These are phyloP conservation scores for Gonocerus acuteangulatus DNA, from an alignment of 2,888 invertebrate genomes.

Conservation along the genomic window DNA sequence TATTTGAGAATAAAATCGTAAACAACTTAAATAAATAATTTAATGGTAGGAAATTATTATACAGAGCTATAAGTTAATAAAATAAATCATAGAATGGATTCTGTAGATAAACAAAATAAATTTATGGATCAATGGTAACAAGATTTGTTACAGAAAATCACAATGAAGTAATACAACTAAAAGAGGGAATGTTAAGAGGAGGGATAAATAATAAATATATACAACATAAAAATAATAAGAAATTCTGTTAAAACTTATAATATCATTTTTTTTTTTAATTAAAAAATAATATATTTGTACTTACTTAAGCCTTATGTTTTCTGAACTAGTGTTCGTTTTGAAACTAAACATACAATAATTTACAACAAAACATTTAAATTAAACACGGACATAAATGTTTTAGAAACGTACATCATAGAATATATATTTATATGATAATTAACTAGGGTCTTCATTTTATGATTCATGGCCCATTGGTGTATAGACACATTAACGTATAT, in stretches of 20 bases:
- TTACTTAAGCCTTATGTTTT: conserved; percentile 13
- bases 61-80: not conserved
- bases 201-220: conserved; percentile 15
- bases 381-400: conserved; percentile 10
- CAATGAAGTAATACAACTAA: conserved; percentile 12
- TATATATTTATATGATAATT: conserved; percentile 4
- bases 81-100: not conserved
- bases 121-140: conserved; percentile 13
- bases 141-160: conserved; percentile 22
- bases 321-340: conserved; percentile 5
- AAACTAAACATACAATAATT: not conserved
- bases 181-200: conserved; percentile 22
- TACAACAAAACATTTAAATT: not conserved
- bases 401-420: too few relatives aligned
- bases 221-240: conserved; percentile 1
- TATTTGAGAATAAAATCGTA: not conserved
- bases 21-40: conserved; percentile 8
- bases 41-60: not conserved
- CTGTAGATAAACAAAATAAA: not conserved
- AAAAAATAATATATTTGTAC: conserved; percentile 19
- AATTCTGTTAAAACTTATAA: conserved; percentile 11
- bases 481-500: not conserved
- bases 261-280: not conserved
- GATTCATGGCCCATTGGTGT: conserved; percentile 5
- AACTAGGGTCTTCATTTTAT: conserved; percentile 21